Conservation (phyloP, 2,113 vertebrate genomes). For the Anoplopoma fimbria region DNA sequence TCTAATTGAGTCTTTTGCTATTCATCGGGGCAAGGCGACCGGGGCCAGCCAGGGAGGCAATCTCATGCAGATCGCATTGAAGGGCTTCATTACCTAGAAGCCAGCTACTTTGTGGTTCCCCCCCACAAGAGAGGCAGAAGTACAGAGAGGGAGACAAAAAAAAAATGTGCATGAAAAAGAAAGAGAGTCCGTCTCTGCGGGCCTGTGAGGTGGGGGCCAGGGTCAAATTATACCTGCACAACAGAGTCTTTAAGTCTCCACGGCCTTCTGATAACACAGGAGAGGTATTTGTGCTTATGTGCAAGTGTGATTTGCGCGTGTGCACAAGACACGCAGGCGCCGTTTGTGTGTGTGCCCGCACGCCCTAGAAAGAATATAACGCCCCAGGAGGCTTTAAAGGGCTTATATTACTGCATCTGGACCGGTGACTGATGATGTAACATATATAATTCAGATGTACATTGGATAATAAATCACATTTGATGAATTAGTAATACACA, state of each 20-base stretch:
- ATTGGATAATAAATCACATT: slow-evolving; percentile 74
- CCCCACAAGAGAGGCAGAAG: slow-evolving; percentile 50
- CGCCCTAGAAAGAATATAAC: slow-evolving; percentile 24
- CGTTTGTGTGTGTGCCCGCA: background rate
- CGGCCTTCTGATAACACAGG: slow-evolving; percentile 37
- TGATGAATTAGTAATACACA: slow-evolving; percentile 74
- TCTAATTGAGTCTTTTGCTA: slow-evolving; percentile 71
- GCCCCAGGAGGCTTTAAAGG: slow-evolving; percentile 51
- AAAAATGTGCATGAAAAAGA: slow-evolving; percentile 11
- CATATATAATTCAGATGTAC: slow-evolving; percentile 73
- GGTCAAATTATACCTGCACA: slow-evolving; percentile 68
- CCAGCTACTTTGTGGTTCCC: slow-evolving; percentile 63
- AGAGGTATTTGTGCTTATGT: slow-evolving; percentile 8
- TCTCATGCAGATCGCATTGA: slow-evolving; percentile 80
- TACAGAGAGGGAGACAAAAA: slow-evolving; percentile 11
- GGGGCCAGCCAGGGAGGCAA: slow-evolving; percentile 65
- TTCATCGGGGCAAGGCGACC: slow-evolving; percentile 69
- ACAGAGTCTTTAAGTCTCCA: slow-evolving; percentile 51
- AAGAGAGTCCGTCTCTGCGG: slow-evolving; percentile 40
- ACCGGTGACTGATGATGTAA: slow-evolving; percentile 70
- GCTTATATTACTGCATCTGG: slow-evolving; percentile 62
- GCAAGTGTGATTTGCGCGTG: background rate
- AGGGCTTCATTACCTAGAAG: slow-evolving; percentile 82
- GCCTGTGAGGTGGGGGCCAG: slow-evolving; percentile 33
- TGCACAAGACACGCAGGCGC: background rate